Base-by-base conservation (phyloP, 2,888 invertebrate genomes). In the Drosophila neotestacea region DNA sequence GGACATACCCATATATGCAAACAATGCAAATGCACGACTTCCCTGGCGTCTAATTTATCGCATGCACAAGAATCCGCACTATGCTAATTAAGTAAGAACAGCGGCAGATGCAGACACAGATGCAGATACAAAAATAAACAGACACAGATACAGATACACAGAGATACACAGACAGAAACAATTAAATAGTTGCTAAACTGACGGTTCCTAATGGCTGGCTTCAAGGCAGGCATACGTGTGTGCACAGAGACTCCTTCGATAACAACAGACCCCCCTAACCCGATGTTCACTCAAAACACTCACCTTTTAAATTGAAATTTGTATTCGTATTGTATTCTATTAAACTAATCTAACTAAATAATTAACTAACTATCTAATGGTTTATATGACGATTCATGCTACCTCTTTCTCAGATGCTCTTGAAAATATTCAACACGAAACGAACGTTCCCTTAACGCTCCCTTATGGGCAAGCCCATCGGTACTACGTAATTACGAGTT, bases 41-140 rank as follows among this genome's bases (percentile, higher is more conserved):
- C 91, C 90, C 50, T 79, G 92, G 73, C 90, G 88, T 61, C 85
- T 91, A 73, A 77, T 91, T 55, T 92, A 92, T 75, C 91, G 91
- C 73, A 84, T 91, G 80, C 91, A 90, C 71, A 91, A 91, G 70
- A 91, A 90, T 68, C 84, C 78, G 59, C 88, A 81, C 77, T 84
- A 83, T 79, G 82, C 82, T 79, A 90, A 85, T 79, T 85, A 85
- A 78, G 70, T 62, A 56, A 64, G 50, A 55, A 61, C 55, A 73
- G 22, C 47, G 39, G 60, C 41, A 54, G 42, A 63, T 56, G 47
- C 22, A 55, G 22, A 61, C 34, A 46, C 38, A 54, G 13, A 61
- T 10, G 39, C 6, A 34, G 36, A 62, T 48, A 68, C 66, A 61
- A n/a, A 41, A n/a, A 16, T 30, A 41, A 6, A 39, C 41, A 54